A percentile compares a stretch with the other conserved stretches of the same genome.
These are phyloP conservation scores for Trichopria drosophilae DNA, from an alignment of 2,888 invertebrate species.

Conservation along the genomic window DNA sequence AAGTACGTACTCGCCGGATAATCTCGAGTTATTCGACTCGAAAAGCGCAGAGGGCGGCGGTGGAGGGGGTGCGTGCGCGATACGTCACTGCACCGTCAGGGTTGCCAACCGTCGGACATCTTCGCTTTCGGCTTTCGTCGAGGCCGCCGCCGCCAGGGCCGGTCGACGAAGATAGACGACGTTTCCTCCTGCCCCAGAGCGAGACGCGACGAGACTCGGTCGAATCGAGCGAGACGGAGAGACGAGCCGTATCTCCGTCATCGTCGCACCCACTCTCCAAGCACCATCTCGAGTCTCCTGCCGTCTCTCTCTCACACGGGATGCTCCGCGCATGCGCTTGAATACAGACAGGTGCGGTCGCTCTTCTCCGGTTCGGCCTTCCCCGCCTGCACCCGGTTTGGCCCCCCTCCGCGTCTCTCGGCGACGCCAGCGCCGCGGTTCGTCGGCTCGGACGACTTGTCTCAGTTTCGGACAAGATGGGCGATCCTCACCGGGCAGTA, in stretches of 20 bases:
- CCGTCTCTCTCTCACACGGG: conserved; percentile 1
- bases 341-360: conserved; percentile 49
- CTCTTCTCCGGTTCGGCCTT: too few relatives aligned
- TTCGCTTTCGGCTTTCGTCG: conserved; percentile 2
- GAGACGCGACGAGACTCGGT: too few relatives aligned
- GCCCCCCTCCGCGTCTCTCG: conserved; percentile 35
- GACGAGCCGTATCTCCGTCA: too few relatives aligned
- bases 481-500: conserved; percentile 57
- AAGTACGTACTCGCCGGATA: too few relatives aligned
- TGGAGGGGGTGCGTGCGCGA: conserved; percentile 3
- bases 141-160: conserved; percentile 14
- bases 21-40: too few relatives aligned
- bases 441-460: conserved; percentile 44
- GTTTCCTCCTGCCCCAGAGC: too few relatives aligned
- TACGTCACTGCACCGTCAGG: neutral
- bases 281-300: conserved; percentile 8
- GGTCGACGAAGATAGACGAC: too few relatives aligned
- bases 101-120: too few relatives aligned
- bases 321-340: conserved; percentile 33
- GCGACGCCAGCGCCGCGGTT: conserved; percentile 43
- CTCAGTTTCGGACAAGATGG: conserved; percentile 55
- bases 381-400: conserved; percentile 39
- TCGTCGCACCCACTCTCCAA: neutral
- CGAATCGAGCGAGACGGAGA: too few relatives aligned
- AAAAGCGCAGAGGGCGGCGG: too few relatives aligned